Evolutionary conservation across 2,797 vertebrate genomes (phyloP).

Genomic region (Gallinago nigripennis): DNA sequence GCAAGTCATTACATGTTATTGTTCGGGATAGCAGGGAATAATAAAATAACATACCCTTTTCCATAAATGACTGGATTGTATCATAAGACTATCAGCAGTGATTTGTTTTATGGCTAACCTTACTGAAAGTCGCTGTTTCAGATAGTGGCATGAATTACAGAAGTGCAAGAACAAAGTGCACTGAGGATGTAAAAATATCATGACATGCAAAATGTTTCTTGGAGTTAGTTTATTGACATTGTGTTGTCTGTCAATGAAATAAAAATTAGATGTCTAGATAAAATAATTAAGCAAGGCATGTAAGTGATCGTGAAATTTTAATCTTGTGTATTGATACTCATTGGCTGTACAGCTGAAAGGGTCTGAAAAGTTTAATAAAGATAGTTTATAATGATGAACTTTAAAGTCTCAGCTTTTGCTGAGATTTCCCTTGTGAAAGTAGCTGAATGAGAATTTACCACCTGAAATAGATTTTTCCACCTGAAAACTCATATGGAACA

Average conservation of each 20-base stretch:
- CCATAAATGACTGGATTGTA: background rate
- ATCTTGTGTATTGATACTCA: background rate
- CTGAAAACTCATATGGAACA: background rate
- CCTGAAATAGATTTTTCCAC: background rate
- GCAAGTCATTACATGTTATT: background rate
- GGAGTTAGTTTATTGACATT: background rate
- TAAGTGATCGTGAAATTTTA: background rate
- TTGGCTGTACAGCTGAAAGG: background rate
- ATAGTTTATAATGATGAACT: background rate
- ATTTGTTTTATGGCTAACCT: slow-evolving; percentile 20
- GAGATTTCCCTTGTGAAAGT: background rate
- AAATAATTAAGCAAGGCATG: background rate
- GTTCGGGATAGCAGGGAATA: background rate
- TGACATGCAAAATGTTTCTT: background rate
- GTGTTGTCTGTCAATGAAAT: background rate
- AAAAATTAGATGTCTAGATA: background rate
- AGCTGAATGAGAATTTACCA: background rate
- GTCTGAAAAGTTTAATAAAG: background rate
- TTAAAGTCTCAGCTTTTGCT: background rate
- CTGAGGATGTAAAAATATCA: background rate
- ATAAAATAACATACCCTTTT: slow-evolving; percentile 7
- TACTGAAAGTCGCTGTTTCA: background rate
- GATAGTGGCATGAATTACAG: background rate
- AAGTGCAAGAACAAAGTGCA: background rate
- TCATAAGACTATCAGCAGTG: background rate